Conservation (phyloP, 2,797 vertebrate species). For the Simalia tracyae region DNA sequence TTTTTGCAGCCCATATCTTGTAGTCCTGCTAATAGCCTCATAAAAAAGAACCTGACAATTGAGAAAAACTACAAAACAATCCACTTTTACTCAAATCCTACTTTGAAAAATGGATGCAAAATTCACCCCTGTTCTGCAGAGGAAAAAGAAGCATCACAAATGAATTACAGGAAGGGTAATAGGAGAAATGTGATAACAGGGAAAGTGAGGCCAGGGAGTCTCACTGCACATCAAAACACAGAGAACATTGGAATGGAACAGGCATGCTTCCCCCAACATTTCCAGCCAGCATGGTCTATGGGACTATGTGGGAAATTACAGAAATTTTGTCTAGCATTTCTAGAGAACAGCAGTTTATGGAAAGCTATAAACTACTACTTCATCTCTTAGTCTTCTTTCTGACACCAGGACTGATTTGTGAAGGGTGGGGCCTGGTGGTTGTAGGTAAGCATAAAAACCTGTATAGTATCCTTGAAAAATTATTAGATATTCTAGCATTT, state of each 20-base stretch:
- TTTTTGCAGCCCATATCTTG: neutral
- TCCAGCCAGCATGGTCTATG: neutral
- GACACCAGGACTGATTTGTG: neutral
- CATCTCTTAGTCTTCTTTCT: neutral
- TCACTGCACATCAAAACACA: slow-evolving; percentile 16
- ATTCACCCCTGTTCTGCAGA: neutral
- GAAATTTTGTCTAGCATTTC: neutral
- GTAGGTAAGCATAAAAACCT: neutral
- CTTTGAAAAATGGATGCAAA: slow-evolving; percentile 40
- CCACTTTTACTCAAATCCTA: slow-evolving; percentile 45
- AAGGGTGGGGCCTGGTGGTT: neutral
- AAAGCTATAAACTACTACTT: neutral
- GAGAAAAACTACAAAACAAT: slow-evolving; percentile 39
- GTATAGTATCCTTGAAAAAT: neutral
- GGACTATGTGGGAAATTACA: neutral
- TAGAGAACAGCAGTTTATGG: neutral
- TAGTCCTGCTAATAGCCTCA: slow-evolving; percentile 65
- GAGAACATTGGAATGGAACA: neutral
- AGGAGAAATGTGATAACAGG: neutral
- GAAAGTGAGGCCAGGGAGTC: slow-evolving; percentile 4
- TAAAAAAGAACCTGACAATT: slow-evolving; percentile 70
- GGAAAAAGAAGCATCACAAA: neutral
- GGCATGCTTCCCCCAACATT: neutral
- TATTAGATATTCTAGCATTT: neutral
- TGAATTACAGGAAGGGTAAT: neutral